Base-by-base conservation (phyloP, 1,140 invertebrate genomes). In the Hypothenemus hampei region DNA sequence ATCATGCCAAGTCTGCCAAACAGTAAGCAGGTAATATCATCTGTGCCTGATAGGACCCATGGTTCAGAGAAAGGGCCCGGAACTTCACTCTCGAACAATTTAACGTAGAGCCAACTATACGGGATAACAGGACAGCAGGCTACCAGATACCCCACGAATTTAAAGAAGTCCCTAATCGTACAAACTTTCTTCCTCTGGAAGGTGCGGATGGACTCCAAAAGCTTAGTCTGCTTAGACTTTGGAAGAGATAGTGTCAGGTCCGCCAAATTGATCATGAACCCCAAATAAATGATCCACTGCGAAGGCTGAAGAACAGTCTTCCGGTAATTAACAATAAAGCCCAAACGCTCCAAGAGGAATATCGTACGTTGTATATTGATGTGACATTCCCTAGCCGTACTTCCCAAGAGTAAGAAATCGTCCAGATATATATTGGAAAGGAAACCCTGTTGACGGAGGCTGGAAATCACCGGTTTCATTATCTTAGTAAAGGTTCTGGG, bases 41-140 rank as follows among this genome's bases (percentile, higher is more conserved):
- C 24, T 16, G 11, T 10, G 44, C 20, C 13, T 49, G 21, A 18
- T 15, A 48, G n/a, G 48, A 39, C 1, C 22, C 1, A n/a, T 51
- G 18, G 8, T 37, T 18, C 5, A 37, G 2, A 7, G 16, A 5
- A 19, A 62, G 35, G 5, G 22, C 47, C 31, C 54, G 6, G 35
- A 15, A 58, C 39, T 63, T 63, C 13, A 36, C 36, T 15, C 50
- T 63, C 61, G 6, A 63, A 48, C 1, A 16, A 6, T 43, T 63
- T 63, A 3, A 48, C 57, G 16, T 63, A 50, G 6, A 60, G 11
- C 48, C 47, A 64, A 19, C 50, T 49, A 39, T 62, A 64, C 33
- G 13, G 1, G 8, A 60, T 20, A 13, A 50, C 16, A 37, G 35
- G 35, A 29, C 26, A 29, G n/a, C 6, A 6, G n/a, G 26, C 6